phyloP scores from a whole-genome alignment of 2,113 vertebrate species.

The Nothocercus julius region DNA sequence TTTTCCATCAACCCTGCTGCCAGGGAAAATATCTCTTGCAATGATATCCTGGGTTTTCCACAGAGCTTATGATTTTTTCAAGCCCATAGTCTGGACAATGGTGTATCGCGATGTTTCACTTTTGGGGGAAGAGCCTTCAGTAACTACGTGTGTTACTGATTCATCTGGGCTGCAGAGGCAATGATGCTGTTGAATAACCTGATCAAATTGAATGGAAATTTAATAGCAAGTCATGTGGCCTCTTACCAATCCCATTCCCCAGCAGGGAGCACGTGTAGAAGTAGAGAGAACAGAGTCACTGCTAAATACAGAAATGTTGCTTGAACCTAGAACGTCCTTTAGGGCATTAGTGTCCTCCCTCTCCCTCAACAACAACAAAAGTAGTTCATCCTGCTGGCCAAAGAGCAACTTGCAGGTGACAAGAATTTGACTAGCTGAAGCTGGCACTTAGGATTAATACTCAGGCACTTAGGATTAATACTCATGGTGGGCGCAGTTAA shows the following conservation, averaged over 20 bases:
- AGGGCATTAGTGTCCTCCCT: not conserved
- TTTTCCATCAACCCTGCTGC: not conserved
- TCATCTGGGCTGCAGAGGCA: slow-evolving; percentile 12
- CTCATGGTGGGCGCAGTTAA: rapidly evolving
- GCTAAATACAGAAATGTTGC: not conserved
- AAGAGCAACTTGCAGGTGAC: not conserved
- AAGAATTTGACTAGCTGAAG: not conserved
- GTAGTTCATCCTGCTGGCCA: not conserved
- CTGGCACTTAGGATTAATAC: not conserved
- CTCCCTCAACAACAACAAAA: not conserved
- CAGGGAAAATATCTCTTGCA: not conserved
- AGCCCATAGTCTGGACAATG: not conserved
- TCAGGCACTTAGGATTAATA: rapidly evolving
- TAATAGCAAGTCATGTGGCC: not conserved
- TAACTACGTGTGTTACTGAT: not conserved
- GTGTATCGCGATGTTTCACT: not conserved
- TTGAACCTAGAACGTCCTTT: not conserved
- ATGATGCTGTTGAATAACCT: not conserved
- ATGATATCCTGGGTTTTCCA: not conserved
- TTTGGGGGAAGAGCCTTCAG: not conserved
- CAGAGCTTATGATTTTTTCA: not conserved
- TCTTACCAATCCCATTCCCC: not conserved
- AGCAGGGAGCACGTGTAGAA: not conserved
- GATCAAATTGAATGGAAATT: not conserved
- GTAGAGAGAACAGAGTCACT: not conserved